Evolutionary conservation across 2,113 vertebrate species (phyloP), one percentile per base, ranked within the genome.

Genomic region (Microcebus ravelobensis): DNA sequence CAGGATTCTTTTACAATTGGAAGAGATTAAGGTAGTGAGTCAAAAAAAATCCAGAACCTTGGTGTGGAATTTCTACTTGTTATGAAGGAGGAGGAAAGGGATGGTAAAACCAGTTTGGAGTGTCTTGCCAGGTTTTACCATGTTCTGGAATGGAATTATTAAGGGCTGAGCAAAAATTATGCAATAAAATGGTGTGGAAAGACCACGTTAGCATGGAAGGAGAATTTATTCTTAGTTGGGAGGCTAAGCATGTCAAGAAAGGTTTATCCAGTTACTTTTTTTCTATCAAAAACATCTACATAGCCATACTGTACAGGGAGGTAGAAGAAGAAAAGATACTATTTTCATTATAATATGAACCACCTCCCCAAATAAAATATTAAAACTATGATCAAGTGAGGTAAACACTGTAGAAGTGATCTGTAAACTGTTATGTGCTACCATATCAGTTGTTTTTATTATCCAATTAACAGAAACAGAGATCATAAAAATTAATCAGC

Each of bases 331-430:
- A 80, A 83, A 93, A 90, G 20, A 84, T 59, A 82, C 2, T 50
- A 68, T 90, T 96, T 92, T 90, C 52, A 65, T 55, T 94, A 73
- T 67, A 83, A 79, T 74, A 50, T 61, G 42, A 94, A 91, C 3
- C 10, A 8, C 20, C 48, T 31, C 50, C 27, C 42, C 21, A 88
- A 77, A 76, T 85, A 96, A 96, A 86, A 76, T 82, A 73, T 52
- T 68, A 25, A 96, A 57, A 36, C 90, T 67, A 73, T 48, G 59
- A 61, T 88, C 57, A 91, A 88, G 48, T 80, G 48, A 95, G 61
- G 87, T 71, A 90, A 90, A 73, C 42, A 91, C 21, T 84, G n/a
- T 23, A 87, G 70, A 96, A 92, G 10, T 88, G 36, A 90, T 59
- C 36, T 93, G 9, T 86, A 87, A 94, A 36, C 34, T 95, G 10